Evolutionary conservation across 2,888 invertebrate genomes (phyloP).

Genomic region (Conchocele bisecta): DNA sequence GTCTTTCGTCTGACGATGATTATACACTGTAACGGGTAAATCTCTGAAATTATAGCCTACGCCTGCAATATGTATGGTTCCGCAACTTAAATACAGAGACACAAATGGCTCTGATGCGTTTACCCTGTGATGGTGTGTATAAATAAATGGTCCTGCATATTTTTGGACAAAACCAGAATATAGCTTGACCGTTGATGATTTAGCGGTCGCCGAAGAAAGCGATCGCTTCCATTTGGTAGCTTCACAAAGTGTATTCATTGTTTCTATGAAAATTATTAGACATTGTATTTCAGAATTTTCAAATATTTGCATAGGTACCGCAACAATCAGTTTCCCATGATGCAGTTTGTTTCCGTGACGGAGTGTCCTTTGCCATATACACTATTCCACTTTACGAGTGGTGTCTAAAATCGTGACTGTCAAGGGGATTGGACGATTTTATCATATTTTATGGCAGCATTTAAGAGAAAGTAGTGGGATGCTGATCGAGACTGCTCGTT

Average conservation of each 20-base stretch:
- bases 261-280: no score
- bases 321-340: no score
- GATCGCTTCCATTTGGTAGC: no score
- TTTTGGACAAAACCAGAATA: neutral
- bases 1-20: conserved; percentile 60
- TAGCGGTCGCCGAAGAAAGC: no score
- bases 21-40: conserved; percentile 54
- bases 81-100: conserved; percentile 62
- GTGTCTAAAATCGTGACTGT: conserved; percentile 31
- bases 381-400: conserved; percentile 9
- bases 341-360: no score
- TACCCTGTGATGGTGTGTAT: conserved; percentile 56
- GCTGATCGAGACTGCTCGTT: no score
- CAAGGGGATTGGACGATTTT: conserved; percentile 16
- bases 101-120: conserved; percentile 62
- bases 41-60: conserved; percentile 61
- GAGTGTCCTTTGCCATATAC: neutral
- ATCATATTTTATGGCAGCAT: conserved; percentile 26
- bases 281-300: no score
- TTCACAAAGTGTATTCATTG: no score
- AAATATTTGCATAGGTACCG: no score
- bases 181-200: neutral
- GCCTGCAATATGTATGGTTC: conserved; percentile 57
- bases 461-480: no score
- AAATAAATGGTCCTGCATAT: conserved; percentile 47